A percentile compares a stretch with the other conserved stretches of the same genome.
These are phyloP conservation scores for Leuctra nigra DNA, from an alignment of 2,888 invertebrate species.

Conservation along the genomic window DNA sequence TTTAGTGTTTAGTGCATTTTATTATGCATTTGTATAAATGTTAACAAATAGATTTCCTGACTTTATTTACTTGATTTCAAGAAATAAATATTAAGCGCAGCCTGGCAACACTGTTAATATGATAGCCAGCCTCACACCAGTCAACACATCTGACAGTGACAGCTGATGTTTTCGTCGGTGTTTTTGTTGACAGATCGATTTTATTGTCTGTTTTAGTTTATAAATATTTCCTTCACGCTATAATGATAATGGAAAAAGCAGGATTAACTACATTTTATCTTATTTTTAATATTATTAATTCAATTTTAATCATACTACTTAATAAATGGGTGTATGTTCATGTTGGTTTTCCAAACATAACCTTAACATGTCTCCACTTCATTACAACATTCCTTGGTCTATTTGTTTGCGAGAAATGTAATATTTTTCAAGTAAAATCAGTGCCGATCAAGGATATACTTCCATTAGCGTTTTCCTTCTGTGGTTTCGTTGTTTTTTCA, in stretches of 20 bases:
- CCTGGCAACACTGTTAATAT: no score
- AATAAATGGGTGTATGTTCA: slow-evolving; percentile 51
- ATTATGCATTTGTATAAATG: no score
- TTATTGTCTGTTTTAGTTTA: no score
- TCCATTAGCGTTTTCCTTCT: slow-evolving; percentile 47
- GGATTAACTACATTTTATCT: slow-evolving; percentile 33
- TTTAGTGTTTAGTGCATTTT: no score
- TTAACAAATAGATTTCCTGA: no score
- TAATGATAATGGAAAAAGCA: slow-evolving; percentile 16
- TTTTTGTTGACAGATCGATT: no score
- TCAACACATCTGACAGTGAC: no score
- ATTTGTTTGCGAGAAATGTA: slow-evolving; percentile 42
- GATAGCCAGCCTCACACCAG: no score
- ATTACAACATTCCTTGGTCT: slow-evolving; percentile 46
- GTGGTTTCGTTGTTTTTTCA: slow-evolving; percentile 53
- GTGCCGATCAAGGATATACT: slow-evolving; percentile 45
- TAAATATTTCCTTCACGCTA: no score
- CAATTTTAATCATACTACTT: slow-evolving; percentile 47
- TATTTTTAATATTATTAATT: slow-evolving; percentile 43
- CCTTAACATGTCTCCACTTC: slow-evolving; percentile 48
- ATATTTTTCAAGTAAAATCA: slow-evolving; percentile 45
- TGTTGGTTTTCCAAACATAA: slow-evolving; percentile 49
- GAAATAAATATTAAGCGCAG: no score
- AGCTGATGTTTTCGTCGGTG: no score
- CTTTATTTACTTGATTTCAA: no score